Conservation (phyloP, 2,888 invertebrate genomes). For the Bruchidius siliquastri region DNA sequence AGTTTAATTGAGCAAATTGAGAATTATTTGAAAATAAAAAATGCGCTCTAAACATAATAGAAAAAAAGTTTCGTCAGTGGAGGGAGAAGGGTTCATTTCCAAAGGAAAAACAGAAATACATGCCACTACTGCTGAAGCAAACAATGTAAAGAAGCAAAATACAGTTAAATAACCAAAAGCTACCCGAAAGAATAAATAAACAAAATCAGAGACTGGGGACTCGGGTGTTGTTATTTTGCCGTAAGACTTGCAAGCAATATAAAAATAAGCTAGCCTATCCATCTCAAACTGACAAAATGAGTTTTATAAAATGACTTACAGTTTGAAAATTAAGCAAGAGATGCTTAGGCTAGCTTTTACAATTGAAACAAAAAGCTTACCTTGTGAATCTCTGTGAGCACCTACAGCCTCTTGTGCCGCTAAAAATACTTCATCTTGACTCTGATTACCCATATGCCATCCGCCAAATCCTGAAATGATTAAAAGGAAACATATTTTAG, state of each 20-base stretch:
- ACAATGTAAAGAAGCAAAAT: constrained; percentile 33
- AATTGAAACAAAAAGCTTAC: constrained; percentile 62
- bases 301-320: no score
- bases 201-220: constrained; percentile 47
- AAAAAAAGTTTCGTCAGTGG: constrained; percentile 17
- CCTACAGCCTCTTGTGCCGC: constrained; percentile 73
- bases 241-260: constrained; percentile 32
- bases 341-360: constrained; percentile 25
- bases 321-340: not conserved
- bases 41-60: constrained; percentile 1
- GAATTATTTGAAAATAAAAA: constrained; percentile 4
- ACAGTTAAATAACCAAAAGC: constrained; percentile 32
- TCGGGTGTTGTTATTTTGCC: constrained; percentile 44
- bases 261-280: constrained; percentile 21
- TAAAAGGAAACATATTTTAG: constrained; percentile 1
- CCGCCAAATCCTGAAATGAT: constrained; percentile 67
- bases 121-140: constrained; percentile 31
- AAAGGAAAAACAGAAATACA: constrained; percentile 22
- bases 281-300: not conserved
- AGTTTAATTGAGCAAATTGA: not conserved
- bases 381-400: constrained; percentile 86
- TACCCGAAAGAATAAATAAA: constrained; percentile 31
- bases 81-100: constrained; percentile 31
- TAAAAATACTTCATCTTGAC: constrained; percentile 82
- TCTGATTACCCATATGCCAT: constrained; percentile 78